Percentiles rank a stretch among this genome's conserved stretches.
phyloP scores from a whole-genome alignment of 2,888 invertebrate species.

The Argyresthia albistria region DNA sequence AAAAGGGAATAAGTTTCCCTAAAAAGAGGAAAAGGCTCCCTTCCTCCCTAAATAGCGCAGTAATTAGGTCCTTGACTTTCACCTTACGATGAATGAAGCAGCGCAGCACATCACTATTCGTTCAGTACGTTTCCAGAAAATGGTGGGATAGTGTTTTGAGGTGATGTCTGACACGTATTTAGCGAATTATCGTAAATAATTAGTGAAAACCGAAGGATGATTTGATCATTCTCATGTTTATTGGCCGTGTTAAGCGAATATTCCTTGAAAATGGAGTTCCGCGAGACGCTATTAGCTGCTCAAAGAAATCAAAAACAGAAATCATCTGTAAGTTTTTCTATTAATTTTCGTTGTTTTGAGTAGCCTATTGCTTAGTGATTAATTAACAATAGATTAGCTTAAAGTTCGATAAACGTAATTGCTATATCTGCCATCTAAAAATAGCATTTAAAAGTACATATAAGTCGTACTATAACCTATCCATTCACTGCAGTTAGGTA shows the following conservation, averaged over 20 bases:
- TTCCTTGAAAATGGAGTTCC: slow-evolving; percentile 51
- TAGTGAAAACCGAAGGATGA: slow-evolving; percentile 30
- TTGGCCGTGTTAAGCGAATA: slow-evolving; percentile 2
- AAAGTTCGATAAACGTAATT: too few species aligned
- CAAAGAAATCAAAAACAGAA: slow-evolving; percentile 69
- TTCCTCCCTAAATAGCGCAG: too few species aligned
- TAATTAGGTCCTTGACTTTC: too few species aligned
- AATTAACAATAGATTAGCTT: too few species aligned
- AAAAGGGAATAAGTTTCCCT: too few species aligned
- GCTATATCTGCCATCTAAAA: too few species aligned
- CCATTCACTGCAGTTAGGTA: too few species aligned
- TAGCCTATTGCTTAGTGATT: too few species aligned
- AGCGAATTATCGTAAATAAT: slow-evolving; percentile 45
- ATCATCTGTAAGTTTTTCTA: slow-evolving; percentile 57
- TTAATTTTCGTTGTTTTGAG: neutral
- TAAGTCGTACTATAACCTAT: too few species aligned
- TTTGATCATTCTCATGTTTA: neutral
- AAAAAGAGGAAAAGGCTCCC: too few species aligned
- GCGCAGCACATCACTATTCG: slow-evolving; percentile 5
- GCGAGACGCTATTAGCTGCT: slow-evolving; percentile 60
- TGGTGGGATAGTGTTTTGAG: slow-evolving; percentile 57
- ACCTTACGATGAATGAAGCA: too few species aligned
- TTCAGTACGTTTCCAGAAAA: slow-evolving; percentile 69
- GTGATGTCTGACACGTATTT: slow-evolving; percentile 62
- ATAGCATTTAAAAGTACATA: too few species aligned